Evolutionary conservation across 2,888 invertebrate species (phyloP), one percentile per base, ranked within the genome.

Genomic region (Agrypnus murinus): DNA sequence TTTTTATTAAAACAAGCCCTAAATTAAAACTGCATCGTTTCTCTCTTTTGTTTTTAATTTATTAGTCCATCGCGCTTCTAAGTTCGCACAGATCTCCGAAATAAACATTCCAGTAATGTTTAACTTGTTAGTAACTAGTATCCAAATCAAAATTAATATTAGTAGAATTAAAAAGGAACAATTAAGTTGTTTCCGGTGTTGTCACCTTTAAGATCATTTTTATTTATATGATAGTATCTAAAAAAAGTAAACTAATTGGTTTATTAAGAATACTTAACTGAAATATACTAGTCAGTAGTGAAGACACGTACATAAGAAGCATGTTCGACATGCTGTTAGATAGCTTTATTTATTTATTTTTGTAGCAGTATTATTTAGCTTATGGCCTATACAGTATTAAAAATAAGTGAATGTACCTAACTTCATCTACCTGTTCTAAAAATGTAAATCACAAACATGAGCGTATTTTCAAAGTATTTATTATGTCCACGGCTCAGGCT

Each of bases 321-420:
- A 31, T 63, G 46, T 31, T 31, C 12, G 7, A 6, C 55, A 58
- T 58, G 58, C 62, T 53, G 12, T 14, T 59, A 67, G 60, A 53
- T 57, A 69, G 59, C 63, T 71, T 71, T 50, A 68, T 74, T 72
- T 70, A 73, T 74, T 75, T 75, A 73, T 74, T 77, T 66, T 71
- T 71, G 66, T 60, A 70, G 73, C 74, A 75, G 75, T 75, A 78
- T 78, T 75, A 63, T 57, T 77, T 77, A 72, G 76, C 74, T 77
- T 76, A 74, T 77, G 79, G 78, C 79, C 79, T 79, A 77, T 69
- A 68, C 77, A 78, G 76, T 79, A 79, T 78, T 78, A 79, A 73
- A 25, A 58, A 57, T 62, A 64, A 58, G 53, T 71, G 57, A 45
- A 64, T 72, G 71, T 72, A 72, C 59, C 68, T 72, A 68, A 63